A percentile compares a stretch with the other conserved stretches of the same genome.
phyloP scores from a whole-genome alignment of 2,797 vertebrate species.

The Sebastes melanostomus region DNA sequence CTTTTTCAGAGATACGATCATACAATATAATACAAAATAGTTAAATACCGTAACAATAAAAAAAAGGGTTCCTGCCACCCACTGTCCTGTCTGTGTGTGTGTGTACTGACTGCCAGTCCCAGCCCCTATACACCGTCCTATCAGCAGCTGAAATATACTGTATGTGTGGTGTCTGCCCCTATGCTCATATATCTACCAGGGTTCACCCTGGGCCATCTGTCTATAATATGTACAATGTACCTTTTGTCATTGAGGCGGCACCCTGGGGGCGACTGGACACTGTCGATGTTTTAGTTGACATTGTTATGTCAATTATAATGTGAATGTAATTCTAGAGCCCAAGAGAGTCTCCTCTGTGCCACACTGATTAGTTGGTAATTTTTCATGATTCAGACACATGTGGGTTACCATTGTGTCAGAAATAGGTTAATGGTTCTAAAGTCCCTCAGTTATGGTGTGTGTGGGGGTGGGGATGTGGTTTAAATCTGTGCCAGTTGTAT shows the following conservation, averaged over 20 bases:
- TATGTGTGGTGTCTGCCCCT: constrained; percentile 69
- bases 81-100: not conserved
- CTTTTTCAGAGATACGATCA: not conserved
- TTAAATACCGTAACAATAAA: not conserved
- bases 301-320: constrained; percentile 29
- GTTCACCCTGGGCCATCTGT: constrained; percentile 39
- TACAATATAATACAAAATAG: not conserved
- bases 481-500: not conserved
- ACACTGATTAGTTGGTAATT: not conserved
- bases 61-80: not conserved
- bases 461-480: not conserved
- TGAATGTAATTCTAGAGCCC: not conserved
- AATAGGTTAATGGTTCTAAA: constrained; percentile 32
- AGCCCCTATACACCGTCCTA: constrained; percentile 42
- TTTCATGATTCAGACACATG: constrained; percentile 18
- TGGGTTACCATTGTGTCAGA: constrained; percentile 24
- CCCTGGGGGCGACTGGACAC: not conserved
- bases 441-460: not conserved
- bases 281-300: not conserved
- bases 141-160: constrained; percentile 39
- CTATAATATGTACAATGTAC: constrained; percentile 25
- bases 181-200: constrained; percentile 50
- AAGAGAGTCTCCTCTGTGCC: not conserved
- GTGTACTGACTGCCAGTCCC: constrained; percentile 5
- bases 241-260: constrained; percentile 20